These are phyloP conservation scores for Phlogophora meticulosa DNA, from an alignment of 2,888 invertebrate species.

Conservation along the genomic window DNA sequence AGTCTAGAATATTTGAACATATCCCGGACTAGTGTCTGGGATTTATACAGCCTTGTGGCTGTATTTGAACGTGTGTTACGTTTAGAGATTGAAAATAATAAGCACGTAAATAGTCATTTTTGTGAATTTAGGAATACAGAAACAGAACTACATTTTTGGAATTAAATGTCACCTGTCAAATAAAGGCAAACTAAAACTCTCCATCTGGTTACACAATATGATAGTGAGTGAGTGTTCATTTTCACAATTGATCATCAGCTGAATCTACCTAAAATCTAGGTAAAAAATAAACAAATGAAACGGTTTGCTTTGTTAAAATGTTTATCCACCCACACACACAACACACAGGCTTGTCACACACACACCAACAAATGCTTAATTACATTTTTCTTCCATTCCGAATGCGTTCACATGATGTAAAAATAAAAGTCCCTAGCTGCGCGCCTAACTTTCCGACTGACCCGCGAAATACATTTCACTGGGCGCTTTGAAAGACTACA, in stretches of 20 bases:
- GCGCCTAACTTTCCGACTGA: constrained; percentile 43
- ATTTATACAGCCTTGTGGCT: not conserved
- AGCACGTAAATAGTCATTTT: not conserved
- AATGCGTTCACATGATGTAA: constrained; percentile 16
- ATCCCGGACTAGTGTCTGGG: not conserved
- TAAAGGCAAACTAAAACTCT: not conserved
- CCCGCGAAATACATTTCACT: constrained; percentile 66
- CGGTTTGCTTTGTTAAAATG: not conserved
- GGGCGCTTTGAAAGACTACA: constrained; percentile 67
- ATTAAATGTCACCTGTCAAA: not conserved
- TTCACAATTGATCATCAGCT: constrained; percentile 1
- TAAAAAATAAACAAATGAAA: constrained; percentile 4
- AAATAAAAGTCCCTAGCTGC: constrained; percentile 36
- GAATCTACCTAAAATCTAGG: not conserved
- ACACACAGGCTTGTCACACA: not conserved
- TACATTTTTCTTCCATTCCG: constrained; percentile 42
- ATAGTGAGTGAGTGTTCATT: not conserved
- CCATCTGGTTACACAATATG: not conserved
- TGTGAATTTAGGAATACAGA: no score
- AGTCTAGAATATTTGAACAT: not conserved
- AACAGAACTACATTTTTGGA: no score
- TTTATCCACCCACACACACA: not conserved
- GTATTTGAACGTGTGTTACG: not conserved
- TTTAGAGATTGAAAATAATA: not conserved
- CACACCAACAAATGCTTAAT: constrained; percentile 28